Base-by-base conservation (phyloP, 1,140 invertebrate species). In the Megalopta genalis region DNA sequence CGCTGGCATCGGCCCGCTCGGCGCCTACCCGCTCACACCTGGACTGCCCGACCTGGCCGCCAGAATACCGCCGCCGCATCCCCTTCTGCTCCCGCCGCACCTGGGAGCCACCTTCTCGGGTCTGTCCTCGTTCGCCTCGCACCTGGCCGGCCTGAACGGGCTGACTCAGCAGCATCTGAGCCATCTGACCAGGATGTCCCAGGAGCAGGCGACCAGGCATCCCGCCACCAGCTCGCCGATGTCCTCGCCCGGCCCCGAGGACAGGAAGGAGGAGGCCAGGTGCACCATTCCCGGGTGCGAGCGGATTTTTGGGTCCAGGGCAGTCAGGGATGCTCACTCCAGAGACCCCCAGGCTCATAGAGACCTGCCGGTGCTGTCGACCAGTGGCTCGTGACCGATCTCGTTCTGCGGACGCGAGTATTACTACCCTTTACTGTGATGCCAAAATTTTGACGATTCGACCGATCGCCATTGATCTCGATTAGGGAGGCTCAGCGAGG, bases 231-330 rank as follows among this genome's bases (percentile, higher is more conserved):
- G 74, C 2, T 87, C 89, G 21, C 87, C 88, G 3, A 71, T 76
- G 32, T 84, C 83, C 7, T 85, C 86, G 25, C 70, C 82, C 0
- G 86, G 81, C n/a, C 63, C 81, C 18, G 90, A 92, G 12, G 89
- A 90, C 2, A 71, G 84, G 9, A 89, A 88, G 16, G 93, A 94
- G 14, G 91, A 95, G 88, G 94, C 93, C 60, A 91, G 92, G 27
- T 95, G 95, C 86, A 94, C 94, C 1, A 90, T 95, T 2, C 92
- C 93, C 7, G 95, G 94, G 1, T 95, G 95, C 88, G 93, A 94
- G 8, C 93, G 94, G 77, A 91, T 95, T 0, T 96, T 95, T 89
- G 93, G 93, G 6, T 95, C 94, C 9, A 90, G 93, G 27, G 93
- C 94, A 39, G 94, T 94, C 65, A 90, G 95, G 9, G 94, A 95